Percentiles rank a stretch among this genome's conserved stretches.
Conservation (phyloP, 2,113 vertebrate genomes). For the Theropithecus gelada region DNA sequence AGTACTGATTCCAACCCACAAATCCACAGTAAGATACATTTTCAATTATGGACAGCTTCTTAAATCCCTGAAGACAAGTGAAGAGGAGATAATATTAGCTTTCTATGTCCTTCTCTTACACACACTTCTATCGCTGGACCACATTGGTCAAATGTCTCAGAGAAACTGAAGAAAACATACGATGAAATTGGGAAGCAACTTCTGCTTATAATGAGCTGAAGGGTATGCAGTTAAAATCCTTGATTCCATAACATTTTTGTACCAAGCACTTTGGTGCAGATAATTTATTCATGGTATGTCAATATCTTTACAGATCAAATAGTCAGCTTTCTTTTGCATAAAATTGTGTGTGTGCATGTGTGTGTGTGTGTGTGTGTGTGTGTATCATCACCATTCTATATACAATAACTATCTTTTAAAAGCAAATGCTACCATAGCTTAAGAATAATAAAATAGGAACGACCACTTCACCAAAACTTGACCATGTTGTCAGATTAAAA, state of each 20-base stretch:
- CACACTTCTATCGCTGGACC: neutral
- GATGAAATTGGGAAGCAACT: neutral
- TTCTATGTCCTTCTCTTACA: neutral
- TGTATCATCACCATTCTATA: neutral
- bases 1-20: neutral
- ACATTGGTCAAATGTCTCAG: neutral
- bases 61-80: neutral
- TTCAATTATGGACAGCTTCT: neutral
- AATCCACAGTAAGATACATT: neutral
- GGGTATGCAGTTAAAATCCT: neutral
- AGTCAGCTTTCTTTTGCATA: neutral
- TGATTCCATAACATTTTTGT: neutral
- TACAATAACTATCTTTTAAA: neutral
- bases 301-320: neutral
- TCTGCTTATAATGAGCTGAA: neutral
- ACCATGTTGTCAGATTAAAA: neutral
- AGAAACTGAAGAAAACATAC: neutral
- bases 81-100: neutral
- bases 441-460: neutral
- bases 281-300: neutral
- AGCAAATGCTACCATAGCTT: neutral
- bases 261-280: neutral
- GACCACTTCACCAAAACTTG: neutral
- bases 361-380: neutral
- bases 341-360: neutral